Base-by-base conservation (phyloP, 2,797 vertebrate species). In the Rhinella marina region DNA sequence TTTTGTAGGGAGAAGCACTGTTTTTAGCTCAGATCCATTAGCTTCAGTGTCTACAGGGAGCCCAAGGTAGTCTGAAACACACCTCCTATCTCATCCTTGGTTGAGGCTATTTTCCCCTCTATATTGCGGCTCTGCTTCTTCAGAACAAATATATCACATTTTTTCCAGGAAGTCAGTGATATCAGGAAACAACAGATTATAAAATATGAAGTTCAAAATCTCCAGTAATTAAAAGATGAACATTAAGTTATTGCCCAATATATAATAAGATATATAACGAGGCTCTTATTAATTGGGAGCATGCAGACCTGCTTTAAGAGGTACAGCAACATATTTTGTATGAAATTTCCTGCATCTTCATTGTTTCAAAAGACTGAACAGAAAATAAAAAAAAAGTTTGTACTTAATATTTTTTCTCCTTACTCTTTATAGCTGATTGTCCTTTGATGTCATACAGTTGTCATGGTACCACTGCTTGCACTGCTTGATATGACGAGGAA, bases 351-450 rank as follows among this genome's bases (percentile, higher is more conserved):
- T 32, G 16, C 27, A 17, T 70, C 21, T n/a, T n/a, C 3, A 75
- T 50, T 75, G 72, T n/a, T 75, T 75, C 2, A 12, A 12, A 48
- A 75, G 21, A 10, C 21, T 73, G 41, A 52, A 52, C 48, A 14
- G 41, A n/a, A n/a, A 50, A 75, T n/a, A 50, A 23, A 75, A 29
- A 57, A 19, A 77, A 78, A 78, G 76, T 54, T 79, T 79, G 52
- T n/a, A 21, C 14, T 79, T 25, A 13, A 79, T 29, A 79, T 61
- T 61, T 80, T 80, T 41, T 61, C 1, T 1, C 6, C 14, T 21
- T 59, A 0, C 59, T 80, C 52, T 17, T 78, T 78, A 57, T 17
- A 14, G 48, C 72, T 75, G 23, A 54, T 54, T 54, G 23, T 41
- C 25, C 9, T 80, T 61, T 57, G 2, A 57, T 16, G 52, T 56